Base-by-base conservation (phyloP, 2,888 invertebrate species). In the Volucella inanis region DNA sequence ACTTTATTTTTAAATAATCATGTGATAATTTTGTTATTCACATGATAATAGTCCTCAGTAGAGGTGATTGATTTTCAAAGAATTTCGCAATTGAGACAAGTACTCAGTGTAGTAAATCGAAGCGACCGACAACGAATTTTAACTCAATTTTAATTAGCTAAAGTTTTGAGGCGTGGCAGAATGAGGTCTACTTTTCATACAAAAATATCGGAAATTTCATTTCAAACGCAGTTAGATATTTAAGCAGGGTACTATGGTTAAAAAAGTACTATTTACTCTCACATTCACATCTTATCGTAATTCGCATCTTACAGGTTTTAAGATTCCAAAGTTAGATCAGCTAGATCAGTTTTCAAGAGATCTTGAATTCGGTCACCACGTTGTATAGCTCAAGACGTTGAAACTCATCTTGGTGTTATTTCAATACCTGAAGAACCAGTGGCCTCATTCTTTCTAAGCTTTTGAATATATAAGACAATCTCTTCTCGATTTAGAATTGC, bases 51-150 rank as follows among this genome's bases (percentile, higher is more conserved):
- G 85, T 85, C 80, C 85, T 85, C 52, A 43, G 81, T 77, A 85
- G 85, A 85, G 85, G 85, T 85, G 85, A 85, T 85, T 85, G 85
- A 85, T 85, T 85, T 85, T 81, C 14, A 59, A 85, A 85, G 85
- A 85, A 85, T 85, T 85, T 85, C 76, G 84, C 76, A 74, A 80
- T 54, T 41, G 54, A 76, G 67, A 52, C 70, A 43, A 64, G 14
- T 6, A 14, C 31, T 31, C 31, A 49, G 2, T 49, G 0, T 8
- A 49, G 14, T 14, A 49, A 15, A 49, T 6, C 39, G 50, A 10
- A n/a, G 43, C 18, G 4, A 6, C 6, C 31, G 31, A 31, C 57
- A 52, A 54, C 45, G 47, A 43, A 45, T 18, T 67, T 10, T 10
- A 39, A 31, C 14, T 14, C 55, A 52, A 45, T 47, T 59, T 62